Percentiles rank a stretch among this genome's conserved stretches.
These are phyloP conservation scores for Prenolepis imparis DNA, from an alignment of 2,888 invertebrate genomes.

Conservation along the genomic window DNA sequence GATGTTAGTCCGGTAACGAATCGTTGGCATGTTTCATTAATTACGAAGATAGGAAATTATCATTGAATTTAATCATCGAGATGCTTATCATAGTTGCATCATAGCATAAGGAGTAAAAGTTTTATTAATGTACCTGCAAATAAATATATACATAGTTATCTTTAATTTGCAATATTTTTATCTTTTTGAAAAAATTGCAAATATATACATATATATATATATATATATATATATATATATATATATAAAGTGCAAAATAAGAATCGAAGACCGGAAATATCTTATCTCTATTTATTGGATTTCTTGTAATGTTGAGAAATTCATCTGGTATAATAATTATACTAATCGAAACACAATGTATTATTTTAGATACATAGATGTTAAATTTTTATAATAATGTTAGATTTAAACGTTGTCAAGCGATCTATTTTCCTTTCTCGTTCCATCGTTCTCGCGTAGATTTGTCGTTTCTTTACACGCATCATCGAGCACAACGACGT, in stretches of 20 bases:
- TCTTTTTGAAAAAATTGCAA: background rate
- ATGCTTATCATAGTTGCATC: conserved; percentile 17
- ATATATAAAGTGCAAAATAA: background rate
- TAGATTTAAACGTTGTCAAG: background rate
- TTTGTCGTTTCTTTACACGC: conserved; percentile 15
- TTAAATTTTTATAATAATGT: background rate
- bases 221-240: too few species aligned
- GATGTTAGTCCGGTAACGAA: conserved; percentile 44
- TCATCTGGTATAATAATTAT: background rate
- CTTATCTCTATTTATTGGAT: background rate
- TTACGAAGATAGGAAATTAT: conserved; percentile 44
- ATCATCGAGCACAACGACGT: conserved; percentile 51
- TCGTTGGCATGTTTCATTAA: conserved; percentile 40
- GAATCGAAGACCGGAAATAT: background rate
- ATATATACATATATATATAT: too few species aligned
- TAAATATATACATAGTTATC: background rate
- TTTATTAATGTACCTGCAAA: background rate
- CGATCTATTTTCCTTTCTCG: background rate
- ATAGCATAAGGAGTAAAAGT: background rate
- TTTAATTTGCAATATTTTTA: background rate
- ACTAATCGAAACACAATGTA: background rate
- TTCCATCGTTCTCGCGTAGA: background rate
- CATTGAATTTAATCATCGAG: conserved; percentile 35
- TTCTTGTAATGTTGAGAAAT: background rate
- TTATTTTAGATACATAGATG: background rate